Base-by-base conservation (phyloP, 2,888 invertebrate species). In the Drosophila pseudotakahashii region DNA sequence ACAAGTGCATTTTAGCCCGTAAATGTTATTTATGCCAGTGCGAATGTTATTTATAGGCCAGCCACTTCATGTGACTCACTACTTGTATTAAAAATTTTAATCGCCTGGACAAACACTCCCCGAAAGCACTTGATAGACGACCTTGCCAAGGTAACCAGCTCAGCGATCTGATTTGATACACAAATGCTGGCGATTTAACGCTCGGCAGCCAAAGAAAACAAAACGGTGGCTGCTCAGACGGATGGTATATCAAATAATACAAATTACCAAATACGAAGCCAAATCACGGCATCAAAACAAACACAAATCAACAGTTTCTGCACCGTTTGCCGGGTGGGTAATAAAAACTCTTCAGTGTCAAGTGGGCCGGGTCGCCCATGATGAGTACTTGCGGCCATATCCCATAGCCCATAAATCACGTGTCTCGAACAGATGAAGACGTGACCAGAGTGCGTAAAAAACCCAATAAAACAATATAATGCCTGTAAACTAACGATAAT, bases 131-230 rank as follows among this genome's bases (percentile, higher is more conserved):
- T n/a, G 26, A 32, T 10, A 50, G 77, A 72, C 66, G 78, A 73
- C 88, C 80, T 82, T 82, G 78, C 14, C 88, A 79, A 77, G 75
- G 78, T 59, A 55, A 19, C 41, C 16, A 51, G 42, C 50, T 36
- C 52, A 63, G 30, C 50, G 53, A 75, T 63, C 67, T 60, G 54
- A 61, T 45, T 42, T 71, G 19, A 64, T 37, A 47, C 45, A 68
- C 19, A 51, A 32, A 50, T 36, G 54, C 37, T 37, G 61, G 54
- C 67, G 72, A 63, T 59, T 75, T 61, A 60, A 54, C 48, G 57
- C 41, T 44, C 52, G 32, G 52, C 54, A 57, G 50, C 39, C 39
- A 52, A 72, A 42, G 39, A 64, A 55, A 60, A 53, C 64, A 74
- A 74, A 44, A 53, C 66, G 41, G 72, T 64, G 53, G 61, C 68